Base-by-base conservation (phyloP, 2,797 vertebrate species). In the Bufotes viridis region DNA sequence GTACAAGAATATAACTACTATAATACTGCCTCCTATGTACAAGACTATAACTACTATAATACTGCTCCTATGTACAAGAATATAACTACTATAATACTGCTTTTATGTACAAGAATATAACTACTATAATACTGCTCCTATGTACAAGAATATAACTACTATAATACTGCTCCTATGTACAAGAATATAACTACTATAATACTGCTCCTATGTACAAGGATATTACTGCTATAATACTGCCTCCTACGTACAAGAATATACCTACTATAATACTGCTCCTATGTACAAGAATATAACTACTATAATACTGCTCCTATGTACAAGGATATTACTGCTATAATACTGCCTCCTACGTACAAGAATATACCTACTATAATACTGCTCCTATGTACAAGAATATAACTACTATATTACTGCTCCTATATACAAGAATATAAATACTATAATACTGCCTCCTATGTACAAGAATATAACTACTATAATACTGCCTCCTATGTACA, bases 151-250 rank as follows among this genome's bases (percentile, higher is more conserved):
- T 70, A 70, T 70, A 70, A 70, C 67, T 29, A 29, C 67, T 70
- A 70, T 70, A 70, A 70, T 70, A 70, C 67, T 70, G 67, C 67
- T 13, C 67, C 67, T 70, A 34, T 70, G 17, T 70, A 72, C 69
- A 72, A 42, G 69, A 72, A 72, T 72, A 72, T 72, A 72, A 72
- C 69, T 72, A 72, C 29, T 72, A 72, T 72, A 72, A 72, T 72
- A 72, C 69, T 34, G 69, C 69, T 9, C 69, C 67, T 70, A 70
- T 70, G 26, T 70, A 74, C 34, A 49, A 74, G 70, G 22, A 74
- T 74, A 74, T 49, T 49, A 74, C 70, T 49, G 51, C 70, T 74
- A 74, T 74, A 74, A 74, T 74, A 74, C 70, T 49, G 18, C 69
- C 69, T 9, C 74, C 74, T 76, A 76, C 53, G 12, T 76, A 76